Evolutionary conservation across 2,888 invertebrate genomes (phyloP).

Genomic region (Lagria hirta): DNA sequence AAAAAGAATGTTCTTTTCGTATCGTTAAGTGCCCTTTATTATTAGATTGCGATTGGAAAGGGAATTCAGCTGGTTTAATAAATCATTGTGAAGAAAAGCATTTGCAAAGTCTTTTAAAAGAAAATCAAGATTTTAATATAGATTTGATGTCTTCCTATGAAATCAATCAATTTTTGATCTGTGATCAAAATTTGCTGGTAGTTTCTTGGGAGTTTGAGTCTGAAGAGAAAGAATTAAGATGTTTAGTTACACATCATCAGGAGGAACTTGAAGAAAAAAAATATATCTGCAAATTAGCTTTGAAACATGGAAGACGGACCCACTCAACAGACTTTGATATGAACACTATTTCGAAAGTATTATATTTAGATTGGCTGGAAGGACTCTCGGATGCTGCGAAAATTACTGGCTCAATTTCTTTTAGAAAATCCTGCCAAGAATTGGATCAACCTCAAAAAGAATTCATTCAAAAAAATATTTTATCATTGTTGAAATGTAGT

Average conservation of each 20-base stretch:
- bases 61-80: neutral
- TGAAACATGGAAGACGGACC: neutral
- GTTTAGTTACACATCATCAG: no score
- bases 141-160: neutral
- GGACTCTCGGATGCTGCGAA: no score
- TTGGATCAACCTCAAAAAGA: neutral
- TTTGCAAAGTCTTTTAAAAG: neutral
- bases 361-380: no score
- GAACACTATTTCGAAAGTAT: no score
- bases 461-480: constrained; percentile 2
- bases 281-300: neutral
- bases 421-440: no score
- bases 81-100: constrained; percentile 1
- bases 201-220: neutral
- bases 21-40: neutral
- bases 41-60: neutral
- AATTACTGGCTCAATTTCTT: no score
- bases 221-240: neutral
- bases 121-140: neutral
- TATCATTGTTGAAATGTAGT: constrained; percentile 6
- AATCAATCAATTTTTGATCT: neutral
- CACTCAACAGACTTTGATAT: no score
- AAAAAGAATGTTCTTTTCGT: constrained; percentile 38
- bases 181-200: constrained; percentile 1
- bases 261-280: neutral